Base-by-base conservation (phyloP, 2,888 invertebrate species). In the Schizaphis graminum region DNA sequence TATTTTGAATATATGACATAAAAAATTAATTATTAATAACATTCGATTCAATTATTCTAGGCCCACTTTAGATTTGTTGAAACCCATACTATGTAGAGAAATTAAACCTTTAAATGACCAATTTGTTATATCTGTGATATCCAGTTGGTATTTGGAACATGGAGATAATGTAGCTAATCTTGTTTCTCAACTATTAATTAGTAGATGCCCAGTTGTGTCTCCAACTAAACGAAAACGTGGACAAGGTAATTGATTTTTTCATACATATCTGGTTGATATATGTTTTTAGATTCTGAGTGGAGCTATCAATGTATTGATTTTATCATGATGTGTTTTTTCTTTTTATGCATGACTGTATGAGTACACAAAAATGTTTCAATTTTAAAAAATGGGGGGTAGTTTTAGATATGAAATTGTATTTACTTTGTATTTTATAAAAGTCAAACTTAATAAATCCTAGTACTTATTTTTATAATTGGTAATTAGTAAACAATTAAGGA, bases 101-200 rank as follows among this genome's bases (percentile, higher is more conserved):
- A 96, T 97, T 21, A 97, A 97, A 95, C 97, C 97, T 91, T 96
- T 96, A 86, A 97, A 97, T 94, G 99, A 99, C 96, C 97, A 97
- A 95, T 99, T 99, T 96, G 98, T 99, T 28, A 98, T 98, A 88
- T 98, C 99, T 8, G 97, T 98, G 84, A 96, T 99, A 95, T 98
- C 98, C 95, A 98, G 98, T 96, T 99, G 99, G 99, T 99, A 98
- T 96, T 98, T 98, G 95, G 98, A 98, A 95, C 97, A 98, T 95
- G 98, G 99, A 95, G 98, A 99, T 95, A 98, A 98, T 96, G 97
- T 98, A 94, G 98, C 97, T 11, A 98, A 98, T 96, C 96, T 98
- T 95, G 97, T 98, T 94, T 97, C 98, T 91, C 97, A 97, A 95
- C 96, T 98, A 94, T 96, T 98, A 95, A 98, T 97, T 95, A 98